Evolutionary conservation across 2,113 vertebrate genomes (phyloP), one percentile per base, ranked within the genome.

Genomic region (Prunella fulvescens): DNA sequence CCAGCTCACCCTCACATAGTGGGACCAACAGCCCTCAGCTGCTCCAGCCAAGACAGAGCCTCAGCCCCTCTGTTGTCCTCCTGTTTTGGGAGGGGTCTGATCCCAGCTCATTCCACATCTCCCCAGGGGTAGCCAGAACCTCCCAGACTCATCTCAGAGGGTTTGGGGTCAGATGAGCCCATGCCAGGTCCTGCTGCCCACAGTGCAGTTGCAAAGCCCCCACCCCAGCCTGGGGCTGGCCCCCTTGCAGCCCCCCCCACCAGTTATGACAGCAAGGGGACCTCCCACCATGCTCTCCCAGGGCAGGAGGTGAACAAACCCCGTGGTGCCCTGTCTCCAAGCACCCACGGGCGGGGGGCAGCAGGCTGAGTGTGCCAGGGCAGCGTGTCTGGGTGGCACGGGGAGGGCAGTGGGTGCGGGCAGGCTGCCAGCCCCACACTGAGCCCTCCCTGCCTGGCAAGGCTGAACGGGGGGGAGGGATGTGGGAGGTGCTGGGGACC

Each of bases 341-440:
- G 61, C 19, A 12, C 76, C 57, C 67, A 72, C 0, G 5, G 31
- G 58, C 61, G 40, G 31, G 60, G 47, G 48, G 23, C 51, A 62
- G 88, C 0, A 1, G 35, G 47, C 26, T 60, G 44, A 71, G 53
- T 0, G 1, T 11, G 23, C 66, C 11, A 3, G 37, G 61, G 35
- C 84, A 88, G 86, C 1, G 0, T 60, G 44, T 42, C 74, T 3
- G 1, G 72, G 77, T 7, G 12, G 51, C 70, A 58, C 24, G 0
- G 7, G 64, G 50, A 88, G 92, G 93, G 56, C 92, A 92, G 73
- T 14, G 78, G 88, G 78, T 61, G 3, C 1, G 62, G 82, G 88
- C 82, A 88, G 45, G 67, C 71, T 76, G 91, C 88, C 90, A 95
- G 60, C 56, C 92, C 92, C 90, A 84, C 77, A 44, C 29, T 3